These are phyloP conservation scores for Euplexia lucipara DNA, from an alignment of 2,888 invertebrate species.

Conservation along the genomic window DNA sequence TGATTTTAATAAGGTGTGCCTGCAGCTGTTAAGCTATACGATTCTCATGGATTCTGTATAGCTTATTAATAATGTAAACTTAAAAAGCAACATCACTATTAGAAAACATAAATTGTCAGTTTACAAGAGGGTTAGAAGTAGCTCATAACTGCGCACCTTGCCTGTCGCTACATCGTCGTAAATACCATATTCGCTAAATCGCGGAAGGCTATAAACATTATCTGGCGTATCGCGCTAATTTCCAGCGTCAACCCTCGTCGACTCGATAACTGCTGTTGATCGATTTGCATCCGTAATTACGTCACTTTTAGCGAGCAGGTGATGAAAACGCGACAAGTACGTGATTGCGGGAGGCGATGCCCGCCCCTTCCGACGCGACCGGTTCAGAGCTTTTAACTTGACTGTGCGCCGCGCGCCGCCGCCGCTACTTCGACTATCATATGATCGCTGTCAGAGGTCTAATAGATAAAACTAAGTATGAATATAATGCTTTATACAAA, in stretches of 20 bases:
- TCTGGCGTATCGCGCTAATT: constrained; percentile 88
- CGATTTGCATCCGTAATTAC: constrained; percentile 91
- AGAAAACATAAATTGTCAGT: constrained; percentile 39
- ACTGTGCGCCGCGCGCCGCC: constrained; percentile 52
- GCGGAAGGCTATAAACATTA: constrained; percentile 86
- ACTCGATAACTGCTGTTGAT: constrained; percentile 88
- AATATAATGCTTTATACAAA: constrained; percentile 15
- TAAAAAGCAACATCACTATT: constrained; percentile 21
- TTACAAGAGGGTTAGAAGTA: constrained; percentile 48
- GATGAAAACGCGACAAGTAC: constrained; percentile 90
- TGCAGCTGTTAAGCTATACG: background rate
- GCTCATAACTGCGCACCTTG: constrained; percentile 48
- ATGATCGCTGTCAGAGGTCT: constrained; percentile 60
- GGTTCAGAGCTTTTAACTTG: constrained; percentile 83
- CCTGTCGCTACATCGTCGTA: constrained; percentile 66
- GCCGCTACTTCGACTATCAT: constrained; percentile 61
- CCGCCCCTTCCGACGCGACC: constrained; percentile 86
- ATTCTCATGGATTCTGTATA: constrained; percentile 21
- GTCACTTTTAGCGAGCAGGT: constrained; percentile 89
- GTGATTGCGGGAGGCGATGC: constrained; percentile 84
- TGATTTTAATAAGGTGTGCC: constrained; percentile 15
- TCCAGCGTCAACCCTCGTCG: constrained; percentile 87
- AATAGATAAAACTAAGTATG: constrained; percentile 49
- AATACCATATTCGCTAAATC: constrained; percentile 86
- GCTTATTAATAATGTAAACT: constrained; percentile 21